phyloP scores from a whole-genome alignment of 1,140 invertebrate species.

The Macrotrachela quadricornifera region DNA sequence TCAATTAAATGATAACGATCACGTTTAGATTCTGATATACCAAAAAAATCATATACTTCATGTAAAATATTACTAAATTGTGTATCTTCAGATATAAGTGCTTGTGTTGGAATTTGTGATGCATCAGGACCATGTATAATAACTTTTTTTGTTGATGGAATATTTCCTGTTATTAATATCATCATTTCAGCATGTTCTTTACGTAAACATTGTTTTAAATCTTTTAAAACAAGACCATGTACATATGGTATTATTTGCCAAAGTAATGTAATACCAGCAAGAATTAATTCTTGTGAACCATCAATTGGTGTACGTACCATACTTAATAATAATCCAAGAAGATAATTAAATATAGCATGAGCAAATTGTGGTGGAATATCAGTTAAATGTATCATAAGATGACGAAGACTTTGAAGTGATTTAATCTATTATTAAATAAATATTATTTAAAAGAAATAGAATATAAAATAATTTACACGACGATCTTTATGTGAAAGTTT shows the following conservation, averaged over 20 bases:
- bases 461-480: slow-evolving; percentile 74
- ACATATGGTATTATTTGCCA: slow-evolving; percentile 92
- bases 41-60: slow-evolving; percentile 89
- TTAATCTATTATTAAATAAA: no score
- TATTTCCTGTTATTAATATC: slow-evolving; percentile 85
- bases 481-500: slow-evolving; percentile 62
- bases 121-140: slow-evolving; percentile 78
- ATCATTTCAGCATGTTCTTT: slow-evolving; percentile 90
- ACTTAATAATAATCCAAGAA: slow-evolving; percentile 96
- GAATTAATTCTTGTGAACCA: slow-evolving; percentile 71
- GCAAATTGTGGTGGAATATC: slow-evolving; percentile 86
- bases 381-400: slow-evolving; percentile 25
- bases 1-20: slow-evolving; percentile 82
- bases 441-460: slow-evolving; percentile 29
- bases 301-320: slow-evolving; percentile 84
- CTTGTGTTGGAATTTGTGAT: slow-evolving; percentile 90
- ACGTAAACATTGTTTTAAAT: slow-evolving; percentile 86
- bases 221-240: slow-evolving; percentile 97
- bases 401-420: no score
- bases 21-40: slow-evolving; percentile 68
- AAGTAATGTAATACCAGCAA: slow-evolving; percentile 69
- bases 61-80: slow-evolving; percentile 83
- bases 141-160: slow-evolving; percentile 94
- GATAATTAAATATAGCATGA: slow-evolving; percentile 93
- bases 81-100: slow-evolving; percentile 92